Percentiles rank a stretch among this genome's conserved stretches.
Conservation (phyloP, 2,797 vertebrate species). For the Gymnothorax reevesii region DNA sequence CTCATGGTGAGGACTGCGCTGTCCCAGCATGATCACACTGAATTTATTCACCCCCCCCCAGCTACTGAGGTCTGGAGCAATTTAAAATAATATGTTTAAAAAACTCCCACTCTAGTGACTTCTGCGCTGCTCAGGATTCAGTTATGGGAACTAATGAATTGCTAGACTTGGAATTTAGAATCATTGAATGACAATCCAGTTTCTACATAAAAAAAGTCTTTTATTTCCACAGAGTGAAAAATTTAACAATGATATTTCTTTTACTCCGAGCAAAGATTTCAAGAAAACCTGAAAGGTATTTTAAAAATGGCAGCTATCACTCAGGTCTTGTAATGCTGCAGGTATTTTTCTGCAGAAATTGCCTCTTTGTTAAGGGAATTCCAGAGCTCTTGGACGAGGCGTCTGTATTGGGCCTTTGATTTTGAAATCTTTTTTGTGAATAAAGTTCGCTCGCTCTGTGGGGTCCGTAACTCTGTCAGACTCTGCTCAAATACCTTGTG, state of each 20-base stretch:
- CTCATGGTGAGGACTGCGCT: not conserved
- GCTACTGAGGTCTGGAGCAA: not conserved
- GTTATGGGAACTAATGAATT: not conserved
- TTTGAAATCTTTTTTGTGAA: conserved; percentile 15
- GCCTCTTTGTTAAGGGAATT: conserved; percentile 37
- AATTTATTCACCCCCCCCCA: not conserved
- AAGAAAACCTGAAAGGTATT: not conserved
- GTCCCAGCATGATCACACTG: not conserved
- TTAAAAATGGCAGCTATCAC: not conserved
- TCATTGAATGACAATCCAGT: not conserved
- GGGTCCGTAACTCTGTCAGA: not conserved
- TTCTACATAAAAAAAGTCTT: not conserved
- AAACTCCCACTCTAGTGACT: not conserved
- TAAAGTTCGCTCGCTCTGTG: conserved; percentile 5
- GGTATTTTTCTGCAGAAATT: conserved; percentile 36
- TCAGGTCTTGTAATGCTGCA: not conserved
- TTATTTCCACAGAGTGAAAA: not conserved
- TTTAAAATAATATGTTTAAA: not conserved
- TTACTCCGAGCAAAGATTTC: not conserved
- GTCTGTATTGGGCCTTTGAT: conserved; percentile 25
- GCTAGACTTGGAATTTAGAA: not conserved
- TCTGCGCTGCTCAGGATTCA: not conserved
- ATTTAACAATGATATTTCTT: not conserved
- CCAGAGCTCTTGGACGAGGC: conserved; percentile 29
- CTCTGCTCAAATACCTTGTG: not conserved